These are phyloP conservation scores for Abrostola tripartita DNA, from an alignment of 2,888 invertebrate genomes.

Conservation along the genomic window DNA sequence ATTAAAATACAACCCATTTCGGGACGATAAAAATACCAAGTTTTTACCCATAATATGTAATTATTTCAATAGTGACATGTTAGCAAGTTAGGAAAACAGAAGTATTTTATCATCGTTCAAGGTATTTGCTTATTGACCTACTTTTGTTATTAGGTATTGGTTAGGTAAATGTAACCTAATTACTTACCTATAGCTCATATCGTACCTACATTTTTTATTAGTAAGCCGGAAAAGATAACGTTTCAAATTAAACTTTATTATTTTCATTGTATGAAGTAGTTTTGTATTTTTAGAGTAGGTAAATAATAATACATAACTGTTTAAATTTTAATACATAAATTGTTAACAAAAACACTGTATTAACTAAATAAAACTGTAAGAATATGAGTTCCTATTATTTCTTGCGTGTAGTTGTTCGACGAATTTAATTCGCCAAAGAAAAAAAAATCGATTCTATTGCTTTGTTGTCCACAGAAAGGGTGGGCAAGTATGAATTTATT, in stretches of 20 bases:
- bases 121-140: too few species aligned
- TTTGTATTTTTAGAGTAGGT: conserved; percentile 52
- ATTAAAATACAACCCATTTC: neutral
- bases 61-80: too few species aligned
- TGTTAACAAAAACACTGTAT: conserved; percentile 55
- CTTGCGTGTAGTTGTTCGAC: neutral
- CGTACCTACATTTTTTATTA: conserved; percentile 34
- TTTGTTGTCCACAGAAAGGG: too few species aligned
- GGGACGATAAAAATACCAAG: too few species aligned
- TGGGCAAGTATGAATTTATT: too few species aligned
- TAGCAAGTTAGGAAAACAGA: too few species aligned
- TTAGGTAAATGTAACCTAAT: too few species aligned
- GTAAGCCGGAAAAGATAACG: conserved; percentile 10
- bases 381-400: conserved; percentile 24
- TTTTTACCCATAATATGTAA: too few species aligned
- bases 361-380: conserved; percentile 48
- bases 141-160: too few species aligned
- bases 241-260: conserved; percentile 24
- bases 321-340: conserved; percentile 57
- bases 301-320: conserved; percentile 29
- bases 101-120: too few species aligned
- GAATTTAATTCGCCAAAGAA: too few species aligned
- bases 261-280: conserved; percentile 29
- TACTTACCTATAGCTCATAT: neutral
- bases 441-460: too few species aligned